Base-by-base conservation (phyloP, 64 coral and sea anemone species). In the Stylophora pistillata region DNA sequence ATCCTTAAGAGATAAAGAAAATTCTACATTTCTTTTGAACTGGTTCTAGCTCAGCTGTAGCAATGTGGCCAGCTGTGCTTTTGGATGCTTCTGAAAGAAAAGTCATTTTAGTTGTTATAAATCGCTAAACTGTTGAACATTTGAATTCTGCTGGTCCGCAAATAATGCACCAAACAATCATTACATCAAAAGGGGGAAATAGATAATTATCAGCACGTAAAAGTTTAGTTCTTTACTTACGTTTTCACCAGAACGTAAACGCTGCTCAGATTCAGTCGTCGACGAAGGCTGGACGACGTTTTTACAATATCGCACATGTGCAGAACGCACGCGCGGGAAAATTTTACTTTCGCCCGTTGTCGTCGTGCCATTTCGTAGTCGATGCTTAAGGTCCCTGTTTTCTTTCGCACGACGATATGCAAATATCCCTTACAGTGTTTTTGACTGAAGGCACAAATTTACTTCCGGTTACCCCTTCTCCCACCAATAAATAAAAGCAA, bases 51-150 rank as follows among this genome's bases (percentile, higher is more conserved):
- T 60, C 58, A 20, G 4, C 34, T 55, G 34, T 75, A 75, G 73
- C 14, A 75, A 75, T 75, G 30, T 77, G 47, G 47, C 74, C 74
- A 41, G 52, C 74, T 21, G 56, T 78, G 54, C 52, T 78, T 78
- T 78, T 52, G 53, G 75, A 57, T 78, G 17, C 75, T 26, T 78
- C 75, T 78, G 75, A 78, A 78, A 78, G 75, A 55, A 63, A 78
- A 78, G 75, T 78, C 75, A 78, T 78, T 78, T 78, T 78, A 76
- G 33, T 76, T 52, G 60, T 13, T 63, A 18, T 17, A 63, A 63
- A 18, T 16, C 60, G 60, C 60, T 63, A 63, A 60, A 18, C 60
- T 63, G 15, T 63, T 63, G 21, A 63, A 63, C 37, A 47, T 47
- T 47, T 47, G 37, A 47, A 3, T 47, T 47, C 37, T 7, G 37